Percentiles rank a stretch among this genome's conserved stretches.
Evolutionary conservation across 2,888 invertebrate genomes (phyloP).

Genomic region (Petrolisthes cinctipes): DNA sequence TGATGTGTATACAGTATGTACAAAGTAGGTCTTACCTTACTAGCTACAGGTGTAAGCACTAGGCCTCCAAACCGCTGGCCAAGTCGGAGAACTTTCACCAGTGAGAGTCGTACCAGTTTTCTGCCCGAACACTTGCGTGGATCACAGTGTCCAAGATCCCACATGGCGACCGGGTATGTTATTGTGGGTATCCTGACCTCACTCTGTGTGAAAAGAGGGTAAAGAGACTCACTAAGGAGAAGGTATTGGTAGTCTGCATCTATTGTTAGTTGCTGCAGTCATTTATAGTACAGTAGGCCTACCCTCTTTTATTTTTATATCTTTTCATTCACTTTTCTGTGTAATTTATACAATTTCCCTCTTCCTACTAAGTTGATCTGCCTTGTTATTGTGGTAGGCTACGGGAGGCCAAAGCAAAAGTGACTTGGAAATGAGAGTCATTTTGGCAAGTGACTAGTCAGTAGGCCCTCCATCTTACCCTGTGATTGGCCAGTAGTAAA

Average conservation of each 20-base stretch:
- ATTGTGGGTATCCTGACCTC: neutral
- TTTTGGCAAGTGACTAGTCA: too few relatives aligned
- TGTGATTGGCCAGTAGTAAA: too few relatives aligned
- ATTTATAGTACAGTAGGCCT: neutral
- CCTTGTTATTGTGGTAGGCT: too few relatives aligned
- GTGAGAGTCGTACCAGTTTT: slow-evolving; percentile 84
- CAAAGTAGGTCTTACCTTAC: slow-evolving; percentile 66
- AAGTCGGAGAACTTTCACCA: slow-evolving; percentile 85
- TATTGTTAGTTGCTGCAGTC: neutral
- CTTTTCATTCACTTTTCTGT: neutral
- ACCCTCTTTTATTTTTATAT: neutral
- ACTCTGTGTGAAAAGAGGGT: neutral
- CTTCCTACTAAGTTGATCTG: neutral
- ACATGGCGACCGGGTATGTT: slow-evolving; percentile 89
- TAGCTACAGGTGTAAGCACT: slow-evolving; percentile 88
- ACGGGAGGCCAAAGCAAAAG: too few relatives aligned
- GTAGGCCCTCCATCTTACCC: too few relatives aligned
- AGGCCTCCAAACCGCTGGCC: slow-evolving; percentile 87
- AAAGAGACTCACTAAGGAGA: neutral
- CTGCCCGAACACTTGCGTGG: slow-evolving; percentile 97
- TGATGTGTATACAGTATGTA: neutral
- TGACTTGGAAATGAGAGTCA: too few relatives aligned
- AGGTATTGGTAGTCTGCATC: neutral
- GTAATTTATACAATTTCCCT: neutral
- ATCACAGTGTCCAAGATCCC: slow-evolving; percentile 99